Percentiles rank a stretch among this genome's conserved stretches.
phyloP scores from a whole-genome alignment of 2,888 invertebrate species.

The Ptychoptera albimana region DNA sequence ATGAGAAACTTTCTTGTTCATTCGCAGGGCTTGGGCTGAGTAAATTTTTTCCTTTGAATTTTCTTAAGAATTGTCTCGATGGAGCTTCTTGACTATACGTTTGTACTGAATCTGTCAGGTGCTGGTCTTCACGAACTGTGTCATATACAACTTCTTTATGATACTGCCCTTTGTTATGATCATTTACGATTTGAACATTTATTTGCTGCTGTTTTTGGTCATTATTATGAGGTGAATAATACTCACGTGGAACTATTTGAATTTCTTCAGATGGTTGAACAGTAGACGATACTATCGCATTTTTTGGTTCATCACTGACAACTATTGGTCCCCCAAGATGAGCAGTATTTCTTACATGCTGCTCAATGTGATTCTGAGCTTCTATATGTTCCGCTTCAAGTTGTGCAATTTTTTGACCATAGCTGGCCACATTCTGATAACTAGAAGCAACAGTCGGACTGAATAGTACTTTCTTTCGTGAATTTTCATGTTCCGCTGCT shows the following conservation, averaged over 20 bases:
- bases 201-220: slow-evolving; percentile 31
- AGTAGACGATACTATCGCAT: slow-evolving; percentile 10
- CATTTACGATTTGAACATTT: slow-evolving; percentile 22
- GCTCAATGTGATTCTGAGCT: slow-evolving; percentile 13
- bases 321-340: slow-evolving; percentile 34
- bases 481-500: slow-evolving; percentile 20
- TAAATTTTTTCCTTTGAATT: slow-evolving; percentile 19
- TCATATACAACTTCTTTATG: slow-evolving; percentile 1
- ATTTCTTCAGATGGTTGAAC: slow-evolving; percentile 16
- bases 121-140: background rate
- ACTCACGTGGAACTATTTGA: slow-evolving; percentile 28
- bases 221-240: slow-evolving; percentile 32
- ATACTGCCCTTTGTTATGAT: slow-evolving; percentile 8
- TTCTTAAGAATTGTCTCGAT: slow-evolving; percentile 23
- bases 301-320: slow-evolving; percentile 20
- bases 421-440: slow-evolving; percentile 23
- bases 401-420: slow-evolving; percentile 11
- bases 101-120: background rate
- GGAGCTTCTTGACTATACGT: slow-evolving; percentile 18
- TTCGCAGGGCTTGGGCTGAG: background rate
- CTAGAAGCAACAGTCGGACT: background rate
- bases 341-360: slow-evolving; percentile 22
- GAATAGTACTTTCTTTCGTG: slow-evolving; percentile 12
- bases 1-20: slow-evolving; percentile 1
- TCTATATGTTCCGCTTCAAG: slow-evolving; percentile 22